Percentiles rank a stretch among this genome's conserved stretches.
phyloP scores from a whole-genome alignment of 2,113 vertebrate genomes.

The Pseudonaja textilis region DNA sequence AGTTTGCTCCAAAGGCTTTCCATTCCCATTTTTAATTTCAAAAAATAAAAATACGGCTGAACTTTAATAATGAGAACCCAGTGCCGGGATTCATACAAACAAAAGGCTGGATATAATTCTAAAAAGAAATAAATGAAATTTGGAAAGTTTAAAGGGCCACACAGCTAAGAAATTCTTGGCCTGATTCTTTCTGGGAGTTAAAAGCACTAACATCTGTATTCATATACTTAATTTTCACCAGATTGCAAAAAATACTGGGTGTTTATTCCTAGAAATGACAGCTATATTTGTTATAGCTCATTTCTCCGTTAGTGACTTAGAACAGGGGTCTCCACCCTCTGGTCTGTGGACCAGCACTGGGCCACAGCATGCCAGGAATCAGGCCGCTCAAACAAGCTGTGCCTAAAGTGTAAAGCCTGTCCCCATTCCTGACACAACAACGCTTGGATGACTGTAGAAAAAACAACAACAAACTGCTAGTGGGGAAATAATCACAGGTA shows the following conservation, averaged over 20 bases:
- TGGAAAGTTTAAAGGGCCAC: background rate
- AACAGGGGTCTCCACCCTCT: too few species aligned
- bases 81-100: background rate
- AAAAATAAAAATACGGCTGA: background rate
- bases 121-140: background rate
- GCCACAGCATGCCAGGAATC: too few species aligned
- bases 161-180: background rate
- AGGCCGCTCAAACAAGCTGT: background rate
- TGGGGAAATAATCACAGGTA: background rate
- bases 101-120: background rate
- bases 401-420: background rate
- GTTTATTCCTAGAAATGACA: constrained; percentile 3
- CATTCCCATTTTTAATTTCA: background rate
- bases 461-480: background rate
- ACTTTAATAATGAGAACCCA: background rate
- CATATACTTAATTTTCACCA: background rate
- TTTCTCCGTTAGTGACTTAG: background rate
- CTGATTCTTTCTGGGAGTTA: background rate
- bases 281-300: background rate
- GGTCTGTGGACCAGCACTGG: too few species aligned
- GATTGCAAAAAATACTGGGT: background rate
- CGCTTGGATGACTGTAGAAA: background rate
- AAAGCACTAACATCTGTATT: background rate
- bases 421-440: background rate
- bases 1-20: background rate